Evolutionary conservation across 2,113 vertebrate species (phyloP).

Genomic region (Ancistrus triradiatus): DNA sequence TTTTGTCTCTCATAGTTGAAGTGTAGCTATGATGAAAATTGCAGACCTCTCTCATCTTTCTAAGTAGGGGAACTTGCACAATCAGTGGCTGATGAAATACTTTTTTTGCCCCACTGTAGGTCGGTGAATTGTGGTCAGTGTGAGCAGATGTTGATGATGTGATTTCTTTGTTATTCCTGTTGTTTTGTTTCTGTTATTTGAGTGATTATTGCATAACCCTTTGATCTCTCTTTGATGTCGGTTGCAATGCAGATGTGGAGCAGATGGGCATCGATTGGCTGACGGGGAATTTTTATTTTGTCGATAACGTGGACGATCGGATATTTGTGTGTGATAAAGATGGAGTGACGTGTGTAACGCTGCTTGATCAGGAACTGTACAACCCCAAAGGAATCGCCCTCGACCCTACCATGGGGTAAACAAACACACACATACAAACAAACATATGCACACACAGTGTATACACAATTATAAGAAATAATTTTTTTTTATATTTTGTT

Average conservation of each 20-base stretch:
- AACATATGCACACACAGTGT: background rate
- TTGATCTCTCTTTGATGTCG: background rate
- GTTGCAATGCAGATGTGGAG: constrained; percentile 87
- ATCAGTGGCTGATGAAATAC: too few species aligned
- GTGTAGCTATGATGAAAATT: too few species aligned
- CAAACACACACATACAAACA: constrained; percentile 17
- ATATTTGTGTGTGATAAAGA: constrained; percentile 95
- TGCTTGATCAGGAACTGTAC: constrained; percentile 94
- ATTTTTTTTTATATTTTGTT: too few species aligned
- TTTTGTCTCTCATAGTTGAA: too few species aligned
- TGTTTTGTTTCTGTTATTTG: background rate
- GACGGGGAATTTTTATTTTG: constrained; percentile 98
- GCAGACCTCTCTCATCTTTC: too few species aligned
- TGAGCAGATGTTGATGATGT: too few species aligned
- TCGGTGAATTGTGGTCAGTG: too few species aligned
- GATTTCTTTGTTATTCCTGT: background rate
- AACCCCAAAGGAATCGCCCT: constrained; percentile 95
- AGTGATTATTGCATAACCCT: background rate
- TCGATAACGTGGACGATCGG: constrained; percentile 94
- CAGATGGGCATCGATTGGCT: constrained; percentile 99
- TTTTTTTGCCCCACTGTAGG: too few species aligned
- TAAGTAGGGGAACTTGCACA: too few species aligned
- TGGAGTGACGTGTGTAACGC: constrained; percentile 87
- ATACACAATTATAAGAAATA: background rate
- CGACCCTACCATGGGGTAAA: constrained; percentile 94